Percentiles rank a stretch among this genome's conserved stretches.
These are phyloP conservation scores for Myotis pilosus DNA, from an alignment of 2,797 vertebrate species.

Conservation along the genomic window DNA sequence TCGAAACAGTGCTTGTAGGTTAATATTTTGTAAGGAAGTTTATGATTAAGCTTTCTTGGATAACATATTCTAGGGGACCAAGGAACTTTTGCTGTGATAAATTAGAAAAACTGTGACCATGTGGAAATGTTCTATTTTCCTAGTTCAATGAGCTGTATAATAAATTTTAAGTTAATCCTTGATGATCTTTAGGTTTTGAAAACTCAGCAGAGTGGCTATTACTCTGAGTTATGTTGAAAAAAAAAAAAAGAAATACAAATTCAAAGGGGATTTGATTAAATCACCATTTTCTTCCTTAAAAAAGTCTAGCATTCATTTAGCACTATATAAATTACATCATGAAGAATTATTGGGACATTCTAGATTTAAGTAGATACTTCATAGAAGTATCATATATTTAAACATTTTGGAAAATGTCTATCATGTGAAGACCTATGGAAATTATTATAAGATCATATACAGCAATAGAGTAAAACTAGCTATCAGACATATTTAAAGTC, in stretches of 20 bases:
- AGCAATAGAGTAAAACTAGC: background rate
- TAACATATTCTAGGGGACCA: background rate
- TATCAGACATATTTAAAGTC: slow-evolving; percentile 18
- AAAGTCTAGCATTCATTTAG: background rate
- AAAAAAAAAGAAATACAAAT: background rate
- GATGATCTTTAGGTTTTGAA: slow-evolving; percentile 27
- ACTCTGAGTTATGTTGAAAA: background rate
- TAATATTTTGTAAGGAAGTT: slow-evolving; percentile 22
- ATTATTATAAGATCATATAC: background rate
- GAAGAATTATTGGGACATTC: background rate
- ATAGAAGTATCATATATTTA: background rate
- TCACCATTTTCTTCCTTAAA: background rate
- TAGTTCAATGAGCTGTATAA: background rate
- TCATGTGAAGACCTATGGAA: background rate
- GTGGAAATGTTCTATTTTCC: background rate
- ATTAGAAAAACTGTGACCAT: background rate
- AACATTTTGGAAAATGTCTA: slow-evolving; percentile 14
- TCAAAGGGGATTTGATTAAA: background rate
- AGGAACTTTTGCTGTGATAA: background rate
- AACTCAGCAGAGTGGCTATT: background rate
- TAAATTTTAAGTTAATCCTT: slow-evolving; percentile 4
- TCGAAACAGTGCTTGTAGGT: background rate
- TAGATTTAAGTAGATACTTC: slow-evolving; percentile 28
- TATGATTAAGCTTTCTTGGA: background rate
- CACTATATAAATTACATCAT: background rate